phyloP scores from a whole-genome alignment of 2,797 vertebrate species.

The Lepilemur septentrionalis region DNA sequence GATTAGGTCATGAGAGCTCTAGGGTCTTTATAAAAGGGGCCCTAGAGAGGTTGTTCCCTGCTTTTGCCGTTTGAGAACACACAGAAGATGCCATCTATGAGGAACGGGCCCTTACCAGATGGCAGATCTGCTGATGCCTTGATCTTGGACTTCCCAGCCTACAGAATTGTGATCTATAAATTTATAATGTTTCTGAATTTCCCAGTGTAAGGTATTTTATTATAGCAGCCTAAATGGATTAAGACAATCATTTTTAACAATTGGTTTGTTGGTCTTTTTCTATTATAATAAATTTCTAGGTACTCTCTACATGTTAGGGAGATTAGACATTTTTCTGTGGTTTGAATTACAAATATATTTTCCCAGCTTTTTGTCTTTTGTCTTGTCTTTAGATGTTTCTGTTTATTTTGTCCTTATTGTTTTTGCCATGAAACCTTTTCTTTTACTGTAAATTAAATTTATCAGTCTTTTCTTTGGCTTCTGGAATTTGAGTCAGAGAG shows the following conservation, averaged over 20 bases:
- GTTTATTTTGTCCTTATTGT: not conserved
- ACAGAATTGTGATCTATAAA: not conserved
- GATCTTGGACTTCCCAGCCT: not conserved
- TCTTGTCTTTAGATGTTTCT: conserved; percentile 12
- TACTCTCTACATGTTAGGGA: not conserved
- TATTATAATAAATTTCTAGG: not conserved
- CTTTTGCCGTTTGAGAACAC: not conserved
- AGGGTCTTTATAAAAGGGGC: not conserved
- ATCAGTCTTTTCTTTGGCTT: not conserved
- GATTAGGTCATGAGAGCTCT: not conserved
- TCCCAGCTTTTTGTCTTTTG: not conserved
- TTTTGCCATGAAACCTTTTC: not conserved
- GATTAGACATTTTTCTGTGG: not conserved
- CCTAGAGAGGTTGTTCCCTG: not conserved
- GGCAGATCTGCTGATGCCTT: not conserved
- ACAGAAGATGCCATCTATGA: not conserved
- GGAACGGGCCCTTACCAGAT: not conserved
- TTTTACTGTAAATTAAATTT: not conserved
- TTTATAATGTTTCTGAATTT: not conserved
- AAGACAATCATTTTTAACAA: not conserved
- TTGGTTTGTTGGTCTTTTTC: not conserved
- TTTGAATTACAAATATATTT: not conserved
- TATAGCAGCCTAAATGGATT: not conserved
- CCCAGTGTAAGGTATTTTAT: not conserved
- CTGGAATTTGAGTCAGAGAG: conserved; percentile 2